phyloP scores from a whole-genome alignment of 1,140 invertebrate genomes.

The Stenopsyche tienmushanensis region DNA sequence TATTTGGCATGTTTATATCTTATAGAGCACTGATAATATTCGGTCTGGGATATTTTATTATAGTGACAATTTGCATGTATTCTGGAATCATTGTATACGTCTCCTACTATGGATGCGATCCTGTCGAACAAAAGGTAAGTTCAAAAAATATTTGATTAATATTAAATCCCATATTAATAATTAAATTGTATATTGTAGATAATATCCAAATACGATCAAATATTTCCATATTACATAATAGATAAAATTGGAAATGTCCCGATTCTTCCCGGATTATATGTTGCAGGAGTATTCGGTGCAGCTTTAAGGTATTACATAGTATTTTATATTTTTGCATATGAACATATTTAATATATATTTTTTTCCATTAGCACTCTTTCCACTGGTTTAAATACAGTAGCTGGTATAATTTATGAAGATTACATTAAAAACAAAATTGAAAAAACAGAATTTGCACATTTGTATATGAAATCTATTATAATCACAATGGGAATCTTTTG shows the following conservation, averaged over 20 bases:
- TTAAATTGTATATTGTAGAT: no score
- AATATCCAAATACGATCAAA: constrained; percentile 54
- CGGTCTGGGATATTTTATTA: constrained; percentile 49
- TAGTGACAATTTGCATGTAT: constrained; percentile 59
- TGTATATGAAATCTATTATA: constrained; percentile 60
- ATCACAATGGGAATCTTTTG: constrained; percentile 57
- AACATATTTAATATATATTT: neutral
- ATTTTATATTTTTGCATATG: no score
- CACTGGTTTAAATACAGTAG: constrained; percentile 77
- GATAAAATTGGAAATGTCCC: constrained; percentile 60
- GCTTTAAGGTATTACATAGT: constrained; percentile 66
- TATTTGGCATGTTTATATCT: no score
- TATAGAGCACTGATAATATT: constrained; percentile 20
- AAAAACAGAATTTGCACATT: constrained; percentile 52
- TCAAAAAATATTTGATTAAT: no score
- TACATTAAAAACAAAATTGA: constrained; percentile 56
- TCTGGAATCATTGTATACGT: constrained; percentile 72
- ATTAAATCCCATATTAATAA: no score
- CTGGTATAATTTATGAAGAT: constrained; percentile 74
- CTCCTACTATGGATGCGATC: constrained; percentile 72
- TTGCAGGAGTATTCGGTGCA: constrained; percentile 70
- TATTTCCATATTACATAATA: constrained; percentile 65
- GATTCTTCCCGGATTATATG: constrained; percentile 68
- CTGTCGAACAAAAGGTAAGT: constrained; percentile 56
- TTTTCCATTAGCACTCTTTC: constrained; percentile 60